Conservation (phyloP, 53 echinoderm and acorn worm species). For the Holothuria scabra region DNA sequence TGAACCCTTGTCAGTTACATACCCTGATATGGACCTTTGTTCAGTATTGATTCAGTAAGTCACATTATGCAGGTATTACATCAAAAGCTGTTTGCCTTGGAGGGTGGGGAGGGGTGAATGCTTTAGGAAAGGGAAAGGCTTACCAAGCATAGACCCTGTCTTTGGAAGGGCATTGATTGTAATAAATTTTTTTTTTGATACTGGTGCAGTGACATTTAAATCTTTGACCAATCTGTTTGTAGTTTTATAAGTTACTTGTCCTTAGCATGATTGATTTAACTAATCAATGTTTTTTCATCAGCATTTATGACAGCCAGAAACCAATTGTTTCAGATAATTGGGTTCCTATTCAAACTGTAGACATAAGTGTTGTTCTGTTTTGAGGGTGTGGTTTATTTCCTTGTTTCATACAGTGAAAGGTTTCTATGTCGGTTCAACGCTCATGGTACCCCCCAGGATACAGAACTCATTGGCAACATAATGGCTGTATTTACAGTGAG, state of each 20-base stretch:
- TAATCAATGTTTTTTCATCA: no score
- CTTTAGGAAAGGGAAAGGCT: background rate
- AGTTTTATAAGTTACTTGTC: no score
- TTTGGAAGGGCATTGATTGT: background rate
- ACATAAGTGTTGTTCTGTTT: no score
- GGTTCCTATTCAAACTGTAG: background rate
- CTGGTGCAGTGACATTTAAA: no score
- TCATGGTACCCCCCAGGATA: constrained; percentile 74
- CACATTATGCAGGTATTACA: background rate
- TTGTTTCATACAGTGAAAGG: constrained; percentile 75
- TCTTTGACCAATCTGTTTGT: no score
- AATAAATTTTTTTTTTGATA: no score
- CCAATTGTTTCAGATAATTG: background rate
- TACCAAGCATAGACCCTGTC: background rate
- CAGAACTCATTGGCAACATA: constrained; percentile 83
- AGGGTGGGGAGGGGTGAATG: background rate
- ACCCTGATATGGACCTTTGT: background rate
- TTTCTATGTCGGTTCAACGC: constrained; percentile 90
- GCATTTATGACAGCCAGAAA: background rate
- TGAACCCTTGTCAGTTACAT: no score
- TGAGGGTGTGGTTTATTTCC: background rate
- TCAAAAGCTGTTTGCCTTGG: background rate
- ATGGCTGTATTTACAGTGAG: constrained; percentile 95
- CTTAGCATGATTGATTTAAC: no score
- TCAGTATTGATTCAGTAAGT: background rate